Base-by-base conservation (phyloP, 2,888 invertebrate species). In the Onchidella celtica region DNA sequence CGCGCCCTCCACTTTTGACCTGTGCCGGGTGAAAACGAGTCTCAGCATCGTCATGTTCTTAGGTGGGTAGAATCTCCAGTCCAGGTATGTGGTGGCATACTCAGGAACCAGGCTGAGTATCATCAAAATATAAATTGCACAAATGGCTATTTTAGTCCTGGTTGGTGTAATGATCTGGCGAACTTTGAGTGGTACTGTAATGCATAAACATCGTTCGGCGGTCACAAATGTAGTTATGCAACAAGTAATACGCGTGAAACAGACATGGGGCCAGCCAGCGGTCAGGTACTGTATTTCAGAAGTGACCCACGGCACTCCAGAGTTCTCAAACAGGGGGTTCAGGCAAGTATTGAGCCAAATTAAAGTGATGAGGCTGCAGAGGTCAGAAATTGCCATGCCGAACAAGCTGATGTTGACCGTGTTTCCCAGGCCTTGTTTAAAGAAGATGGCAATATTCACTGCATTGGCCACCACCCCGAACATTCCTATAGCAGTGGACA, bases 351-450 rank as follows among this genome's bases (percentile, higher is more conserved):
- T 73, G 3, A 73, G 24, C 73, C 73, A 73, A 21, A 34, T 24
- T 2, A 14, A 11, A 11, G 73, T 73, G 3, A 73, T 61, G 24
- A 73, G 59, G 59, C 73, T 61, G 1, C 57, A 27, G 3, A 72
- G 14, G 24, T 72, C 72, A 2, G 72, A 55, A 9, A 72, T 9
- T 3, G 72, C 72, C 6, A 72, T 72, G 1, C 72, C 57, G 36
- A 72, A 72, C 34, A 72, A n/a, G 14, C 72, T 72, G n/a, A 72
- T 72, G 36, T 72, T 72, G 1, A 72, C 72, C 3, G 72, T 72
- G 17, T 55, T 59, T 6, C 59, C 24, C 1, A 72, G 59, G 2
- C 72, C 72, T 34, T 55, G 32, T 24, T 57, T 55, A 59, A 55
- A 72, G 21, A 72, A 72, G 9, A 72, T 72, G 2, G 55, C 14